Base-by-base conservation (phyloP, 1,140 invertebrate genomes). In the Triops longicaudatus region DNA sequence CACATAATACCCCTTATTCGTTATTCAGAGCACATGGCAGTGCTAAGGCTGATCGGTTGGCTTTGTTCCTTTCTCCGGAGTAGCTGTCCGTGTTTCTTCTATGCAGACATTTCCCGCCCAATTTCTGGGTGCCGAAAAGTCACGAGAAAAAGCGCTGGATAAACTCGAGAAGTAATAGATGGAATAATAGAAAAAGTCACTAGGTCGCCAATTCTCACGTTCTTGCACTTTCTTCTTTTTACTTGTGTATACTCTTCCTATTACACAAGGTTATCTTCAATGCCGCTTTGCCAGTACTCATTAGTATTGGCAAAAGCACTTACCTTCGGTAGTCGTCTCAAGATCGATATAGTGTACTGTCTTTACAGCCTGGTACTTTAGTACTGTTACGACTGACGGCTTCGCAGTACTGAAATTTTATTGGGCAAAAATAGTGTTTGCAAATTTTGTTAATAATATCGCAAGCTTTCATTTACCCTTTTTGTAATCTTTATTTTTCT, bases 281-380 rank as follows among this genome's bases (percentile, higher is more conserved):
- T 63, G 17, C n/a, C 14, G 17, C 17, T 10, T 17, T n/a, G 50
- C 50, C 14, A 22, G 50, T 63, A 63, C n/a, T 22, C 14, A 63
- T 63, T 63, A 63, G 50, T 63, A 63, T 63, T 63, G 50, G 50
- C 50, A 63, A 63, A 63, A 63, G 50, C 50, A 63, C 50, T 9
- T 63, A n/a, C 22, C 50, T 63, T 63, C 50, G 10, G 2, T 17
- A 63, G 50, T 17, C 50, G 50, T 10, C 14, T 22, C 1, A 14
- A 63, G 50, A 63, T 63, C 50, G 50, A 63, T 63, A 17, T 63
- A 63, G 50, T 37, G 31, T 37, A 37, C 31, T 1, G 17, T 63
- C 50, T 22, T 63, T 63, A 22, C 10, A 14, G 14, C 22, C 50
- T 14, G 17, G 22, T n/a, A 63, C 17, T 63, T 22, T 6, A 6